Base-by-base conservation (phyloP, 2,113 vertebrate species). In the Etia nguti region DNA sequence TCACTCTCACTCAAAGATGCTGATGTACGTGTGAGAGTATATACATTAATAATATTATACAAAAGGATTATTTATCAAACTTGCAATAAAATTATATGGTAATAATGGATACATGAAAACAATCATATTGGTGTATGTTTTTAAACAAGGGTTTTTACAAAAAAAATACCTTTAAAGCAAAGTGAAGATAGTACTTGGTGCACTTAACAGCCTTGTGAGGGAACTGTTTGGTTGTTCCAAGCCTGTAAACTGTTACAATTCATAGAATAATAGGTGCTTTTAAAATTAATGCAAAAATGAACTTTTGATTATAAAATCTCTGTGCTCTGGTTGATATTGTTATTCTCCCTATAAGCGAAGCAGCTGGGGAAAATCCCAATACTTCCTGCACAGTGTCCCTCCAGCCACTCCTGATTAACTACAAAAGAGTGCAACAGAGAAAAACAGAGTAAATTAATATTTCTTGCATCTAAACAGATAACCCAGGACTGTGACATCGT, bases 351-450 rank as follows among this genome's bases (percentile, higher is more conserved):
- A 84, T 91, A 96, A 83, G 96, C 97, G n/a, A 98, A 99, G 94
- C 97, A 97, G 36, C 94, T 95, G 54, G 98, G 98, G 90, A 99
- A 98, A 88, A 98, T 98, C 36, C 98, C 97, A 0, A 97, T 92
- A 3, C 86, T 93, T 88, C 98, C 97, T 4, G 95, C 96, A 26
- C 93, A 94, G 91, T 92, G 84, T 79, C 97, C 98, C 89, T 99
- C 98, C 34, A 98, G 93, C 98, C 98, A 99, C 8, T 97, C 97
- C 6, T 97, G 94, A 0, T 98, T 98, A 83, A 99, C 98, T 98
- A 92, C 34, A 70, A 60, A 83, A 90, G 57, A 46, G 18, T 4
- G 82, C 24, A 2, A 50, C 46, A 83, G 41, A 16, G 7, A 75
- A 26, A 80, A 24, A 41, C 18, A 20, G 38, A 81, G 12, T 6